Conservation (phyloP, 30 jellyfish, hydroid and myxozoan genomes). For the Chironex yamaguchii region DNA sequence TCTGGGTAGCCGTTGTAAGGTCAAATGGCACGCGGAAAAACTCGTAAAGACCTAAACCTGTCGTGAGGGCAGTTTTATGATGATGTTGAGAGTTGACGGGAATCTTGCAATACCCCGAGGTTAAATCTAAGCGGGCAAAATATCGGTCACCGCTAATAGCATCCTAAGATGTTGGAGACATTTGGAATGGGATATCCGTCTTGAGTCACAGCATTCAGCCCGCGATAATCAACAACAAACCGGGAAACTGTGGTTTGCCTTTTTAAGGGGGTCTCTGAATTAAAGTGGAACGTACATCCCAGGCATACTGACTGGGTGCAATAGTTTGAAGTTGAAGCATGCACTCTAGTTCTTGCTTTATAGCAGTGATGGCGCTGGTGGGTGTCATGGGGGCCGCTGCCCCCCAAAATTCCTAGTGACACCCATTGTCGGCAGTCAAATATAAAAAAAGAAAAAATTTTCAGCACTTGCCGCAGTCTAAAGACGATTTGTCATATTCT, state of each 20-base stretch:
- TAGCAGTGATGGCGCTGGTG: too few relatives aligned
- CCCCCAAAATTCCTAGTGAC: too few relatives aligned
- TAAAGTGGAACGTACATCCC: conserved; percentile 3
- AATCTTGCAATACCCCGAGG: conserved; percentile 26
- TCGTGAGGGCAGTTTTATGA: conserved; percentile 14
- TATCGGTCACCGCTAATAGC: neutral
- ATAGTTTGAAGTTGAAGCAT: neutral
- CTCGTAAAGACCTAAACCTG: neutral
- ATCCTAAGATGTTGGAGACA: conserved; percentile 7
- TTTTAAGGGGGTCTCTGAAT: neutral
- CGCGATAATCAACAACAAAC: conserved; percentile 24
- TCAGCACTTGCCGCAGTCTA: too few relatives aligned
- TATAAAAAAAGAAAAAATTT: too few relatives aligned
- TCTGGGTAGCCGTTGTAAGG: conserved; percentile 12
- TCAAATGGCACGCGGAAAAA: neutral
- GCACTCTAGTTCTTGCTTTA: neutral
- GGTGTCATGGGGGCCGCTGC: too few relatives aligned
- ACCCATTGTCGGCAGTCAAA: too few relatives aligned
- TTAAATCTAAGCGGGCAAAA: conserved; percentile 7
- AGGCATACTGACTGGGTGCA: neutral
- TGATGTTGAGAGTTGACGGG: neutral
- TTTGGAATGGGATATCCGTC: conserved; percentile 41
- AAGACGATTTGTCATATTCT: too few relatives aligned
- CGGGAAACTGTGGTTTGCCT: conserved; percentile 20
- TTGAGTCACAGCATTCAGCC: conserved; percentile 5